phyloP scores from a whole-genome alignment of 1,140 invertebrate genomes.

The Zophobas atratus region DNA sequence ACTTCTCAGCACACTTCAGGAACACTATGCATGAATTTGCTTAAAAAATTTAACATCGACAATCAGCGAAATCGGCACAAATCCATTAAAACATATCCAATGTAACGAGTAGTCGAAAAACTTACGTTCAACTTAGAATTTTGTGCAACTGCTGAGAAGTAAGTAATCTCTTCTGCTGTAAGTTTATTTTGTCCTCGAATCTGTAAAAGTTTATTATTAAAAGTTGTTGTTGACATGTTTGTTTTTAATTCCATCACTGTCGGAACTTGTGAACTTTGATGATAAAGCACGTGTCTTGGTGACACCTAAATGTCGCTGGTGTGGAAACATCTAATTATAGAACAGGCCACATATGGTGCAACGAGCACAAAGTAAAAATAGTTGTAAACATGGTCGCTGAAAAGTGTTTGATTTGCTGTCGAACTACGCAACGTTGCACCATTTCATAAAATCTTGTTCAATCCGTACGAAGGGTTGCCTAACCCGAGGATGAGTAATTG shows the following conservation, averaged over 20 bases:
- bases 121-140: too few species aligned
- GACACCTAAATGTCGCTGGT: too few species aligned
- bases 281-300: too few species aligned
- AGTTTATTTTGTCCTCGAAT: background rate
- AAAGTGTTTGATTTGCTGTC: background rate
- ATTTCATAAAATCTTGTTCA: background rate
- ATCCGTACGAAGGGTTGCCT: constrained; percentile 54
- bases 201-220: constrained; percentile 31
- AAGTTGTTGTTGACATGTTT: constrained; percentile 24
- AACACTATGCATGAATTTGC: background rate
- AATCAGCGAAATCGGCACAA: constrained; percentile 1
- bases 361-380: background rate
- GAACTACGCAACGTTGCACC: constrained; percentile 3
- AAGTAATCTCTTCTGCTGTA: too few species aligned
- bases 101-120: too few species aligned
- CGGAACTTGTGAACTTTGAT: background rate
- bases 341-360: background rate
- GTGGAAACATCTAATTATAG: too few species aligned
- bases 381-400: too few species aligned
- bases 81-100: background rate
- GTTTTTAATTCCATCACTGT: background rate
- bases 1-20: background rate
- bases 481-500: constrained; percentile 41
- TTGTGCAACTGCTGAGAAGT: too few species aligned
- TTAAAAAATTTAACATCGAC: constrained; percentile 10